Conservation (phyloP, 2,113 vertebrate species). For the Callionymus lyra region DNA sequence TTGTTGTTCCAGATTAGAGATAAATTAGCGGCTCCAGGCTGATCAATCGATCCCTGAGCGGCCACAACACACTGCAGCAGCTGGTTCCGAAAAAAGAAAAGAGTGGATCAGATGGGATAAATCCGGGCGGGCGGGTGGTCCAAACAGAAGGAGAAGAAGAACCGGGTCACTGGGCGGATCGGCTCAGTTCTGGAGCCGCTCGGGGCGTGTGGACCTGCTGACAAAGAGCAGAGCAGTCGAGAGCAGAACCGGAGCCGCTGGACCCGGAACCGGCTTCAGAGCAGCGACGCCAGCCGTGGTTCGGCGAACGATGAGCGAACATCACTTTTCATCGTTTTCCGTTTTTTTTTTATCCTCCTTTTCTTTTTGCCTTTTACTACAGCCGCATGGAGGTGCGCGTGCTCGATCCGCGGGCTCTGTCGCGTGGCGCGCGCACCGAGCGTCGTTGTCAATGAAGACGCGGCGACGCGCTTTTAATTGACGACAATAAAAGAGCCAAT, state of each 20-base stretch:
- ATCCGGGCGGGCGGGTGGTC: no score
- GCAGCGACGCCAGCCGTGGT: not conserved
- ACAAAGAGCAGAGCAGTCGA: no score
- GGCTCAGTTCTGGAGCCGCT: no score
- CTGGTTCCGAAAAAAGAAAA: no score
- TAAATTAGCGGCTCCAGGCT: no score
- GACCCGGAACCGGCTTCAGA: constrained; percentile 14
- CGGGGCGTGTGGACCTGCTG: no score
- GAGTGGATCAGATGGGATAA: no score
- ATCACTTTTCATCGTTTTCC: constrained; percentile 13
- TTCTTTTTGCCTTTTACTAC: constrained; percentile 25
- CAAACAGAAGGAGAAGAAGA: no score
- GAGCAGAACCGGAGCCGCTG: not conserved
- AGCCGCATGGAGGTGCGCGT: constrained; percentile 48
- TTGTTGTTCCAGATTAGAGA: no score
- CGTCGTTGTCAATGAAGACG: not conserved
- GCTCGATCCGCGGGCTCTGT: constrained; percentile 21
- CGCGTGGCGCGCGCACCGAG: constrained; percentile 33
- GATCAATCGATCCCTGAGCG: no score
- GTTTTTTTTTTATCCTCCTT: constrained; percentile 9
- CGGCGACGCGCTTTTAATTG: not conserved
- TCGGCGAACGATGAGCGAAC: not conserved
- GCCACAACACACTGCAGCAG: not conserved
- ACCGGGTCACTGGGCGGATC: no score
- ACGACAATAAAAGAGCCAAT: no score